Conservation (phyloP, 2,113 vertebrate species). For the Micronycteris hirsuta region DNA sequence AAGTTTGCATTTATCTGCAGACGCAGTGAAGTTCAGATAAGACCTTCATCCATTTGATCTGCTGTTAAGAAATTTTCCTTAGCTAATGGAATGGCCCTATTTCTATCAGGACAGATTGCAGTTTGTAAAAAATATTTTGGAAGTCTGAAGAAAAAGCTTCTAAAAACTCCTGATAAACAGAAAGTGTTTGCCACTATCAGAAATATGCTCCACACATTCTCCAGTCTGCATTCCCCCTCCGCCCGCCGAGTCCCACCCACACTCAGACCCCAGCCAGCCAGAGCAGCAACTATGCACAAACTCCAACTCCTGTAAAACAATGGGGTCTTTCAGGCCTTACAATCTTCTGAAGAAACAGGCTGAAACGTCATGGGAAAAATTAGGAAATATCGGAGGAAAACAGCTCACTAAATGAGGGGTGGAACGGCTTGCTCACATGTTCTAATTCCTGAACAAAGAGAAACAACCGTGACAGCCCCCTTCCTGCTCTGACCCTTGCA, state of each 20-base stretch:
- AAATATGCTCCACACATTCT: background rate
- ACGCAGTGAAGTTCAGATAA: background rate
- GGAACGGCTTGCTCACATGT: constrained; percentile 73
- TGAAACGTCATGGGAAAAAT: constrained; percentile 83
- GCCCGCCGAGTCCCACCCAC: constrained; percentile 68
- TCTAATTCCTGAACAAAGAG: constrained; percentile 64
- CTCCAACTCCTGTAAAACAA: constrained; percentile 78
- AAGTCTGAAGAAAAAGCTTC: constrained; percentile 45
- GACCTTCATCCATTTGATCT: background rate
- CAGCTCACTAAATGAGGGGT: constrained; percentile 76
- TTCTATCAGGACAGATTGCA: background rate
- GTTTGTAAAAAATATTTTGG: constrained; percentile 5
- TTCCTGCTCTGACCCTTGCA: constrained; percentile 13
- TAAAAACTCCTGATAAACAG: constrained; percentile 42
- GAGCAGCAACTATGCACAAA: constrained; percentile 72
- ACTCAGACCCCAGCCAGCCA: constrained; percentile 76
- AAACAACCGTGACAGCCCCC: constrained; percentile 54
- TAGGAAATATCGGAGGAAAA: constrained; percentile 82
- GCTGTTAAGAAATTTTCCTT: constrained; percentile 21
- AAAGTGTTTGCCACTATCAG: background rate
- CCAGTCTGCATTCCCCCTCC: constrained; percentile 36
- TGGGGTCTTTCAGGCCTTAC: constrained; percentile 80
- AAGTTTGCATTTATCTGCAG: constrained; percentile 1
- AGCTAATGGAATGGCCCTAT: background rate
- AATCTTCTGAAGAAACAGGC: constrained; percentile 78